Evolutionary conservation across 2,113 vertebrate genomes (phyloP).

Genomic region (Natator depressus): DNA sequence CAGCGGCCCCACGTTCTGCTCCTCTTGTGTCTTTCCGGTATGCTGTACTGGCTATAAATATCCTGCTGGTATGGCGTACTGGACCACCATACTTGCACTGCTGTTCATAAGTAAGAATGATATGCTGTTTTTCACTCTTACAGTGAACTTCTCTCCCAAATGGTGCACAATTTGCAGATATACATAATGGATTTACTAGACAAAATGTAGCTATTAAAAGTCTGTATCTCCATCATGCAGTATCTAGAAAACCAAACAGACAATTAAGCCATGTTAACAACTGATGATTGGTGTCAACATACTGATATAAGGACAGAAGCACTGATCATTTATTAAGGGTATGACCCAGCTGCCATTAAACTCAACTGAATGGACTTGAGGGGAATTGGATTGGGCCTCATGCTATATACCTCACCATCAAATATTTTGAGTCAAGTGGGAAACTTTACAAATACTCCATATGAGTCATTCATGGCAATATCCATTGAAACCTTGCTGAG

Average conservation of each 20-base stretch:
- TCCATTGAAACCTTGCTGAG: not conserved
- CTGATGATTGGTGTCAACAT: not conserved
- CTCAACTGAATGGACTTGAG: not conserved
- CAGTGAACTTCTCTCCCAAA: not conserved
- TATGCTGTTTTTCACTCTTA: not conserved
- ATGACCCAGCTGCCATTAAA: not conserved
- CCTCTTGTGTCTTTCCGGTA: too few species aligned
- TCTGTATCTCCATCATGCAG: not conserved
- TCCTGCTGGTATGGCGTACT: too few species aligned
- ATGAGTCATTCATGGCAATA: not conserved
- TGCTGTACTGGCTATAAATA: too few species aligned
- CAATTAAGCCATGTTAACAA: not conserved
- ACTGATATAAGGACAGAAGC: not conserved
- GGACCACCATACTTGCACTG: not conserved
- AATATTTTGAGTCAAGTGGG: not conserved
- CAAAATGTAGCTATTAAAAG: not conserved
- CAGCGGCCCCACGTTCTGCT: too few species aligned
- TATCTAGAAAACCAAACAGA: not conserved
- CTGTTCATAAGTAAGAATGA: not conserved
- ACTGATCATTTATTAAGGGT: accelerated
- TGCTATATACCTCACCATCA: not conserved
- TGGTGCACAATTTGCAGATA: not conserved
- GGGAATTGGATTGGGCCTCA: not conserved
- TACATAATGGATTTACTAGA: not conserved
- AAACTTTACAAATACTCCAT: not conserved